Percentiles rank a stretch among this genome's conserved stretches.
phyloP scores from a whole-genome alignment of 2,888 invertebrate species.

The Rhagium mordax region DNA sequence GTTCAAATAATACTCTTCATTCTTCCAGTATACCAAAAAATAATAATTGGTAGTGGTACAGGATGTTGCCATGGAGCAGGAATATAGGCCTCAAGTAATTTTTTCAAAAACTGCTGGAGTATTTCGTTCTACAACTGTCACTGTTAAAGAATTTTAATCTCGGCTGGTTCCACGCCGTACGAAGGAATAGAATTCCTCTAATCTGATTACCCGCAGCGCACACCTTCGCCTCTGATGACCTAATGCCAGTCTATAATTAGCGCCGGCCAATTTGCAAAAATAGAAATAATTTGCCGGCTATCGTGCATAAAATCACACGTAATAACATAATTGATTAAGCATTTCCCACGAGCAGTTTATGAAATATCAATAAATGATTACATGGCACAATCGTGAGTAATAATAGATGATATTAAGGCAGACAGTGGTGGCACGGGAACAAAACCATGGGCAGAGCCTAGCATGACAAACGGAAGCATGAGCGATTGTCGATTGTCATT shows the following conservation, averaged over 20 bases:
- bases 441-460: slow-evolving; percentile 16
- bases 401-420: slow-evolving; percentile 1
- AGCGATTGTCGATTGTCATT: slow-evolving; percentile 65
- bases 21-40: too few species aligned
- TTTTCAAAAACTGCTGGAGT: too few species aligned
- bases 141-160: too few species aligned
- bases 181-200: slow-evolving; percentile 4
- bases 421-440: slow-evolving; percentile 22
- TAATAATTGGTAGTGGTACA: too few species aligned
- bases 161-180: not conserved
- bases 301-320: slow-evolving; percentile 42
- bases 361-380: slow-evolving; percentile 38
- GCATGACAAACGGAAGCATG: slow-evolving; percentile 61
- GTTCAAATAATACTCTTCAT: too few species aligned
- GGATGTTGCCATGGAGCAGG: too few species aligned
- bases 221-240: not conserved
- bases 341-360: slow-evolving; percentile 36
- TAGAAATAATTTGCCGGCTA: slow-evolving; percentile 36
- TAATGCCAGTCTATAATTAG: slow-evolving; percentile 21
- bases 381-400: slow-evolving; percentile 22
- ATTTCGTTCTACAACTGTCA: too few species aligned
- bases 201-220: slow-evolving; percentile 1
- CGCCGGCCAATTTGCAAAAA: slow-evolving; percentile 16
- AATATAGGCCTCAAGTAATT: too few species aligned
- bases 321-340: slow-evolving; percentile 40